Percentiles rank a stretch among this genome's conserved stretches.
Evolutionary conservation across 1,140 invertebrate species (phyloP).

Genomic region (Drosophila yakuba): DNA sequence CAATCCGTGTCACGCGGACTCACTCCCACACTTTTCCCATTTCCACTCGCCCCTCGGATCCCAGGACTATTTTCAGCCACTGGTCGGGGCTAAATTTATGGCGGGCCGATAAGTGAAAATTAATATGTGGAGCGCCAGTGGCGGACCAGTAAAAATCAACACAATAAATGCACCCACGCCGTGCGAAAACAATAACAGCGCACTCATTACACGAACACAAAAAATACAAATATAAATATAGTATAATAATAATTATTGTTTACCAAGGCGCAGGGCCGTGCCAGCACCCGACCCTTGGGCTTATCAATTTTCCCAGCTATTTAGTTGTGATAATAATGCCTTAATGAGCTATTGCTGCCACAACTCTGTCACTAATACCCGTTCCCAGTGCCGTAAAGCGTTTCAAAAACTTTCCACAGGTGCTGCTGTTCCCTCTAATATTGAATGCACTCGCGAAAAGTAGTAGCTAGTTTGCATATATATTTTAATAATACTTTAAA

Average conservation of each 20-base stretch:
- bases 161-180: conserved; percentile 44
- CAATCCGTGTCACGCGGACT: conserved; percentile 45
- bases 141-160: conserved; percentile 60
- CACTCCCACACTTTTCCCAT: conserved; percentile 30
- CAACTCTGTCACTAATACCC: conserved; percentile 49
- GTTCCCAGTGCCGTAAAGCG: conserved; percentile 51
- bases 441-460: not conserved
- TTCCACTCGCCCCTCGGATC: not conserved
- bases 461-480: not conserved
- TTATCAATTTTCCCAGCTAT: conserved; percentile 73
- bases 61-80: conserved; percentile 49
- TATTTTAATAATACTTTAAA: not conserved
- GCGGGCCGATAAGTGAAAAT: conserved; percentile 52
- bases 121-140: conserved; percentile 49
- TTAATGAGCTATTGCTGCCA: conserved; percentile 62
- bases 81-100: conserved; percentile 50
- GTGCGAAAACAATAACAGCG: conserved; percentile 70
- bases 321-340: conserved; percentile 63
- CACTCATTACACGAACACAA: conserved; percentile 40
- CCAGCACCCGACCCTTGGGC: conserved; percentile 41
- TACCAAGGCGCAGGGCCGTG: conserved; percentile 39
- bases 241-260: conserved; percentile 32
- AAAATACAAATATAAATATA: not conserved
- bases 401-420: conserved; percentile 69
- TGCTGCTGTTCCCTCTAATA: conserved; percentile 26